These are phyloP conservation scores for Drosophila paracracens DNA, from an alignment of 2,888 invertebrate genomes.

Conservation along the genomic window DNA sequence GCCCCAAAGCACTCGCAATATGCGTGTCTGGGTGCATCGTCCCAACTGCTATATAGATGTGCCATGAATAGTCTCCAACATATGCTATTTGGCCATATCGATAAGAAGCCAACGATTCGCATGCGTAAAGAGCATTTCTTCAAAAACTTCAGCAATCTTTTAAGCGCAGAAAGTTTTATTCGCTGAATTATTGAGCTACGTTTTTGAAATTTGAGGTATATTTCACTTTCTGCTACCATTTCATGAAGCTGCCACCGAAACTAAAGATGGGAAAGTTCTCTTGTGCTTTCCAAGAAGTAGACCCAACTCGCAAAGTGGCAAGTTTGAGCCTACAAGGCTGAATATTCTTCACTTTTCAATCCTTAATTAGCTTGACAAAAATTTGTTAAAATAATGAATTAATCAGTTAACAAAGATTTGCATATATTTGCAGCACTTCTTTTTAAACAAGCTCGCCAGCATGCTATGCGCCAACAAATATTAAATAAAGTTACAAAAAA, in stretches of 20 bases:
- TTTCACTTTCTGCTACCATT: background rate
- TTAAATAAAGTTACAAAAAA: slow-evolving; percentile 71
- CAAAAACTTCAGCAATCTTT: slow-evolving; percentile 25
- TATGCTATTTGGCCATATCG: background rate
- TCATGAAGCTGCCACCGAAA: background rate
- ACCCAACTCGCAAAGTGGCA: background rate
- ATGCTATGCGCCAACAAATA: slow-evolving; percentile 62
- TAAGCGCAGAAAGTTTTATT: background rate
- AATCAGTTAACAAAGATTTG: slow-evolving; percentile 8
- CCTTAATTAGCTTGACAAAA: slow-evolving; percentile 21
- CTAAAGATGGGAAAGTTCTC: background rate
- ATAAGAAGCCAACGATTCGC: slow-evolving; percentile 10
- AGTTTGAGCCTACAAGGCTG: background rate
- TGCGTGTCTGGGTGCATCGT: slow-evolving; percentile 2
- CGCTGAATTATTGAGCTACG: background rate
- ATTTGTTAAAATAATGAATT: background rate
- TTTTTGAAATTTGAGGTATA: background rate
- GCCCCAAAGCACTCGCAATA: slow-evolving; percentile 10
- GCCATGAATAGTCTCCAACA: background rate
- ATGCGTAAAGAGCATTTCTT: slow-evolving; percentile 7
- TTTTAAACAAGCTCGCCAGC: background rate
- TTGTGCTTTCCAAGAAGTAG: background rate
- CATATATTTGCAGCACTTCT: background rate
- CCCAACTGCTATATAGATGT: background rate
- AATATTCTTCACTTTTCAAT: background rate